Evolutionary conservation across 1,140 invertebrate genomes (phyloP).

Genomic region (Arion vulgaris): DNA sequence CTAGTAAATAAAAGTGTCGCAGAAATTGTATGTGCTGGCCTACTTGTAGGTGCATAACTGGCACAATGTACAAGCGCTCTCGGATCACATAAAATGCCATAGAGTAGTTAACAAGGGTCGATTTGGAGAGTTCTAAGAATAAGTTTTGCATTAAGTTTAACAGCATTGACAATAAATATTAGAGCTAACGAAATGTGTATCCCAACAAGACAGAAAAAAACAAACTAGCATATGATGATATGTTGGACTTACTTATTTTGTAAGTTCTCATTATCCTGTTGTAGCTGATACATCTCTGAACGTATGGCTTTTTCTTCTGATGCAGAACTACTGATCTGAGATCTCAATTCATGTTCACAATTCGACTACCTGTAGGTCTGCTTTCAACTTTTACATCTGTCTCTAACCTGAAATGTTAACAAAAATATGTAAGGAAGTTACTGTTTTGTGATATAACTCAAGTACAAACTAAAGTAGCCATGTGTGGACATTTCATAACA

Average conservation of each 20-base stretch:
- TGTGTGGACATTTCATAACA: neutral
- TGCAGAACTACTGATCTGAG: constrained; percentile 81
- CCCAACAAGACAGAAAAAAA: too few relatives aligned
- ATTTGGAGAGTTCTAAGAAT: too few relatives aligned
- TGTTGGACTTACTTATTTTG: constrained; percentile 80
- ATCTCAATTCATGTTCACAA: constrained; percentile 86
- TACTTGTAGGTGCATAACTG: too few relatives aligned
- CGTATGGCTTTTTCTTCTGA: constrained; percentile 82
- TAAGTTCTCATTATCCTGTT: constrained; percentile 86
- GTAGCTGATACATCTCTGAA: constrained; percentile 83
- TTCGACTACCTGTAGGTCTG: constrained; percentile 83
- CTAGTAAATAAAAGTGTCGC: too few relatives aligned
- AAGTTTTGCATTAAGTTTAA: too few relatives aligned
- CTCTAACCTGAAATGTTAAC: constrained; percentile 74
- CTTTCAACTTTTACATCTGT: constrained; percentile 85
- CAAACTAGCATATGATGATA: too few relatives aligned
- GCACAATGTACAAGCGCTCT: too few relatives aligned
- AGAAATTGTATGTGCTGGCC: too few relatives aligned
- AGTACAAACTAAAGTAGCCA: neutral
- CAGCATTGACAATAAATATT: too few relatives aligned
- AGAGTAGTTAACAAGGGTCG: too few relatives aligned
- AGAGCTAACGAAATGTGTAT: too few relatives aligned
- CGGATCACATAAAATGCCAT: too few relatives aligned
- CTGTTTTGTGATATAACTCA: neutral
- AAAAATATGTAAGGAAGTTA: neutral